phyloP scores from a whole-genome alignment of 2,888 invertebrate genomes.

The Helleia helle region DNA sequence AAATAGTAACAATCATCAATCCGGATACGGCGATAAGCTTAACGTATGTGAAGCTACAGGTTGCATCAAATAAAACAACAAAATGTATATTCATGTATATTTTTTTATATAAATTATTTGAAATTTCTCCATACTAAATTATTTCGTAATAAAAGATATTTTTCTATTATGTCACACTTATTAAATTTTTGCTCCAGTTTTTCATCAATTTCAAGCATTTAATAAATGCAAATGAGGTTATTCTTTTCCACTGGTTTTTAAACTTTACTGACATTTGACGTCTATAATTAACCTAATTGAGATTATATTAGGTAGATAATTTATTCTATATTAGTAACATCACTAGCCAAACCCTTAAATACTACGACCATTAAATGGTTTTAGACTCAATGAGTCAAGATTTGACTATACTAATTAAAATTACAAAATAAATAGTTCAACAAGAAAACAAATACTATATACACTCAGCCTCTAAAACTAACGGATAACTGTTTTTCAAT shows the following conservation, averaged over 20 bases:
- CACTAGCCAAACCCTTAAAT: constrained; percentile 41
- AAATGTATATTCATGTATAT: constrained; percentile 61
- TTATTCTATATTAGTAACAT: constrained; percentile 42
- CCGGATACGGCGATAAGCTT: too few relatives aligned
- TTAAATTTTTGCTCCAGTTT: constrained; percentile 50
- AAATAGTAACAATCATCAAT: too few relatives aligned
- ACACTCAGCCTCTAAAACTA: constrained; percentile 54
- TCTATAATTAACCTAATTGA: constrained; percentile 46
- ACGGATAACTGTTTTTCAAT: constrained; percentile 20
- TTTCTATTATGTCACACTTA: constrained; percentile 65
- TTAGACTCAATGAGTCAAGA: constrained; percentile 26
- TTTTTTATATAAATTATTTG: constrained; percentile 66
- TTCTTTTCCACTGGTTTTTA: constrained; percentile 4
- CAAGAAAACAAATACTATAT: constrained; percentile 45
- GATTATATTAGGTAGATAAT: constrained; percentile 62
- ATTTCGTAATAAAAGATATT: constrained; percentile 45
- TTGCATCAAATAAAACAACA: constrained; percentile 33
- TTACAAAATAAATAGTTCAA: constrained; percentile 53
- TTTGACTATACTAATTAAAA: constrained; percentile 32
- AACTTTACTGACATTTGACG: constrained; percentile 19
- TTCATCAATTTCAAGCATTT: constrained; percentile 38
- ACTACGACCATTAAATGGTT: constrained; percentile 47
- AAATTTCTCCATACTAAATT: constrained; percentile 58
- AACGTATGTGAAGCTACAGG: too few relatives aligned
- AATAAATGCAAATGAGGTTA: constrained; percentile 13